phyloP scores from a whole-genome alignment of 2,888 invertebrate genomes.

The Torymus tubicola region DNA sequence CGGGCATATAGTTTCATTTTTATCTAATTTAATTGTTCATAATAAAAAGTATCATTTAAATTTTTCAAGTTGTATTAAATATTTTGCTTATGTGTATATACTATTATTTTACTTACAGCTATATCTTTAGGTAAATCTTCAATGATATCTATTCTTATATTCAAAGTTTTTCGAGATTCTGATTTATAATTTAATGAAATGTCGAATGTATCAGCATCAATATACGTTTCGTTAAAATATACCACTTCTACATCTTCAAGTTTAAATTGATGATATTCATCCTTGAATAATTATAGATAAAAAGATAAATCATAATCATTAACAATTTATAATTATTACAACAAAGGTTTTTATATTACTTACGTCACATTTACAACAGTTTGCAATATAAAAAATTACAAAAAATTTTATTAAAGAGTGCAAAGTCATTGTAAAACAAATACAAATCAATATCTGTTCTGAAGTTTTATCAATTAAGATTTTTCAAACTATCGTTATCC shows the following conservation, averaged over 20 bases:
- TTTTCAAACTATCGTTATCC: no score
- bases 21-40: not conserved
- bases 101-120: not conserved
- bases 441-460: no score
- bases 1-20: slow-evolving; percentile 1
- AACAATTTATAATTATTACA: not conserved
- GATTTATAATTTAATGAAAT: slow-evolving; percentile 4
- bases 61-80: no score
- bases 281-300: no score
- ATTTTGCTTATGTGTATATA: no score
- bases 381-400: no score
- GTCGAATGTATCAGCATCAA: slow-evolving; percentile 23
- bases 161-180: not conserved
- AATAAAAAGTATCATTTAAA: not conserved
- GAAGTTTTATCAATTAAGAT: no score
- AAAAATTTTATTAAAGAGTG: no score
- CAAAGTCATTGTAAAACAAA: no score
- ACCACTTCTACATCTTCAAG: slow-evolving; percentile 13
- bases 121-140: slow-evolving; percentile 23
- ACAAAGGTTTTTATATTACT: no score
- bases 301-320: not conserved
- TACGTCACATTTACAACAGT: not conserved
- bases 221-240: slow-evolving; percentile 15
- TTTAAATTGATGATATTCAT: not conserved
- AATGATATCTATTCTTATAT: slow-evolving; percentile 23